These are phyloP conservation scores for Sebastes paucispinis DNA, from an alignment of 2,797 vertebrate species.

Conservation along the genomic window DNA sequence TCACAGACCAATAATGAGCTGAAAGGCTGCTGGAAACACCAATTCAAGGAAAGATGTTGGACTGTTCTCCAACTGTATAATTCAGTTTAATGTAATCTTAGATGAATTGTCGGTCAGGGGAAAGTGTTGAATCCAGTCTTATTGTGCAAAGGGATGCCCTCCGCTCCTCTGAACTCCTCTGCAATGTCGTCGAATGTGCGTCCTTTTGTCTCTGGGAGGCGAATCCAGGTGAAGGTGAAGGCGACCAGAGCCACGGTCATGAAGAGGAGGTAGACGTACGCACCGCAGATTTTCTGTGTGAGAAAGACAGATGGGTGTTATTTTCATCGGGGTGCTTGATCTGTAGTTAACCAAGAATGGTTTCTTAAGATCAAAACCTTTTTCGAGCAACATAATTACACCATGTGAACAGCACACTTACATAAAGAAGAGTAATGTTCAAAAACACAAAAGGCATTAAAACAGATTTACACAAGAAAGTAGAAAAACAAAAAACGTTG, in stretches of 20 bases:
- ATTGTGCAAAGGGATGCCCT: constrained; percentile 75
- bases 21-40: constrained; percentile 1
- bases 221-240: constrained; percentile 71
- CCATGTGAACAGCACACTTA: background rate
- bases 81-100: background rate
- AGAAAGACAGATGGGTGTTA: background rate
- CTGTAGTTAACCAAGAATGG: background rate
- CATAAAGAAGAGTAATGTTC: background rate
- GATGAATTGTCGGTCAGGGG: constrained; percentile 44
- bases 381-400: background rate
- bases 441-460: background rate
- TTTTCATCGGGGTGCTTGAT: background rate
- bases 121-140: constrained; percentile 83
- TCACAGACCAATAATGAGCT: constrained; percentile 46
- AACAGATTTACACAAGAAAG: background rate
- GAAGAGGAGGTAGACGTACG: constrained; percentile 81
- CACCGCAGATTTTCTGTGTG: constrained; percentile 68
- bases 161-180: constrained; percentile 73
- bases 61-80: background rate
- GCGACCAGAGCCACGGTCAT: constrained; percentile 63
- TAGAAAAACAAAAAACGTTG: background rate
- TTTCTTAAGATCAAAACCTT: background rate
- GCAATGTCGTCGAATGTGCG: constrained; percentile 80
- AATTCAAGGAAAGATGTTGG: background rate
- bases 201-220: constrained; percentile 82